Evolutionary conservation across 37 sponge, comb jelly and placozoan genomes (phyloP).

Genomic region (Aphrocallistes beatrix): DNA sequence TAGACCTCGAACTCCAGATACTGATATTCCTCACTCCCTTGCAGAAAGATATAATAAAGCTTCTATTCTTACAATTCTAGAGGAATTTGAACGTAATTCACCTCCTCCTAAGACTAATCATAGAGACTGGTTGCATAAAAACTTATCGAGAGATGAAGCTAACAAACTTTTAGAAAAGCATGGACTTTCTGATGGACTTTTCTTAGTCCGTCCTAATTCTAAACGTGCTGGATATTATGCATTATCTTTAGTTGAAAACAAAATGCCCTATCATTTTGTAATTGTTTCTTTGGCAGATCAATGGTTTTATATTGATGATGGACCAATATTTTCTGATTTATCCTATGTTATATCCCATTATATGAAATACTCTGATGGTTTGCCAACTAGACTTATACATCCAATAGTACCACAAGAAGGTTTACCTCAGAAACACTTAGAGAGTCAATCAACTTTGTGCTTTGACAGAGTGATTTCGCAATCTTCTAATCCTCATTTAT

Average conservation of each 20-base stretch:
- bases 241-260: conserved; percentile 51
- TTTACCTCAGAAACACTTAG: neutral
- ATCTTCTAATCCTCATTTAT: neutral
- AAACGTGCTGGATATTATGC: conserved; percentile 59
- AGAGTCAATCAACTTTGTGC: no score
- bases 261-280: conserved; percentile 73
- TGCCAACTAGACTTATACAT: conserved; percentile 48
- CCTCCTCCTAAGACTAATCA: neutral
- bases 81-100: conserved; percentile 16
- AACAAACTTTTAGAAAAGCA: conserved; percentile 35
- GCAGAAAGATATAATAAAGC: conserved; percentile 52
- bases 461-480: no score
- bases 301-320: conserved; percentile 88
- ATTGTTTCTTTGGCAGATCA: conserved; percentile 63
- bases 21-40: conserved; percentile 64
- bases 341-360: conserved; percentile 53
- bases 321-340: conserved; percentile 49
- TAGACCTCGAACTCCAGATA: conserved; percentile 66
- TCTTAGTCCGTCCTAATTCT: conserved; percentile 67
- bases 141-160: conserved; percentile 25
- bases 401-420: conserved; percentile 39
- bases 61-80: conserved; percentile 49
- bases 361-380: conserved; percentile 76
- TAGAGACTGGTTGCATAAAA: neutral
- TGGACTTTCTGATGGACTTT: conserved; percentile 53